Evolutionary conservation across 1,140 invertebrate species (phyloP).

Genomic region (Heliothis virescens): DNA sequence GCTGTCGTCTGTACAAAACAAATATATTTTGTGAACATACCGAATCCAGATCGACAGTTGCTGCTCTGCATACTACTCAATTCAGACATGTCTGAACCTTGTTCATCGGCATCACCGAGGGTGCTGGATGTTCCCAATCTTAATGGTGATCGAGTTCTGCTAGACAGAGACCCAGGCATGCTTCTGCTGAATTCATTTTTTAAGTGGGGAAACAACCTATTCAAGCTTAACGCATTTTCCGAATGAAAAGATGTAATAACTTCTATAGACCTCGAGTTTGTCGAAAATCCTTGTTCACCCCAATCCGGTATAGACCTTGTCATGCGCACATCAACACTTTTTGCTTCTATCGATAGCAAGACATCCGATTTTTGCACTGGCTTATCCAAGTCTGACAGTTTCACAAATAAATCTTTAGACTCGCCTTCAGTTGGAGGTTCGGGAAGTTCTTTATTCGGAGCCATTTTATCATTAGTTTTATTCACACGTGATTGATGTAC

Average conservation of each 20-base stretch:
- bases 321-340: constrained; percentile 70
- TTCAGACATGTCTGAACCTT: constrained; percentile 74
- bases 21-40: constrained; percentile 62
- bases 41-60: constrained; percentile 72
- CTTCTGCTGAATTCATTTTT: constrained; percentile 80
- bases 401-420: constrained; percentile 72
- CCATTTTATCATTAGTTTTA: not conserved
- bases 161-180: constrained; percentile 76
- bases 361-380: constrained; percentile 65
- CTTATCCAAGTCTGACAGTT: constrained; percentile 80
- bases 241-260: constrained; percentile 83
- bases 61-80: constrained; percentile 81
- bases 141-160: constrained; percentile 68
- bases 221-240: constrained; percentile 80
- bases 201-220: constrained; percentile 81
- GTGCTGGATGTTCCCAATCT: constrained; percentile 59
- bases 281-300: constrained; percentile 62
- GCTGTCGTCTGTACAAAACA: too few species aligned
- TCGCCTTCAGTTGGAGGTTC: constrained; percentile 52
- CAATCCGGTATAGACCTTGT: constrained; percentile 82
- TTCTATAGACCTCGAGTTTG: constrained; percentile 70
- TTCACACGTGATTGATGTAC: constrained; percentile 45
- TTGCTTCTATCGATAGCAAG: constrained; percentile 18
- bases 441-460: not conserved
- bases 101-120: constrained; percentile 69